These are phyloP conservation scores for Drosophila littoralis DNA, from an alignment of 1,140 invertebrate genomes.

Conservation along the genomic window DNA sequence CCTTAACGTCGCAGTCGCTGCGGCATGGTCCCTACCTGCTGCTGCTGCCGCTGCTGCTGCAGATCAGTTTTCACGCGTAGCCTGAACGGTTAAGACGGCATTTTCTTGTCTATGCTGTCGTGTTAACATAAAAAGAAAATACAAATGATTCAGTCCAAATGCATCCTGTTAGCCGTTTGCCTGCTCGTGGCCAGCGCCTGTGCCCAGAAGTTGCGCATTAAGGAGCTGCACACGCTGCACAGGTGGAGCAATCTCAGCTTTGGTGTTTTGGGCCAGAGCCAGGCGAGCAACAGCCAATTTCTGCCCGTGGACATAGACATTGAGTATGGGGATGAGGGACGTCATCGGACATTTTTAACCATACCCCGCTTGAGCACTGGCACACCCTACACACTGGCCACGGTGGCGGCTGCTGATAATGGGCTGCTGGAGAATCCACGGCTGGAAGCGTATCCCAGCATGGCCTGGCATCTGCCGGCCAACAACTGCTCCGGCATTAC, in stretches of 20 bases:
- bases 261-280: conserved; percentile 85
- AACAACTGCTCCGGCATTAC: conserved; percentile 85
- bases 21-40: conserved; percentile 33
- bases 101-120: conserved; percentile 19
- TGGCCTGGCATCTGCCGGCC: conserved; percentile 85
- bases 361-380: conserved; percentile 90
- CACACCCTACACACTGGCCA: conserved; percentile 88
- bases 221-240: conserved; percentile 71
- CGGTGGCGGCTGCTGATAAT: conserved; percentile 84
- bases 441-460: conserved; percentile 86
- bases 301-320: conserved; percentile 91
- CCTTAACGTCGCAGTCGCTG: not conserved
- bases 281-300: conserved; percentile 87
- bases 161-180: conserved; percentile 33
- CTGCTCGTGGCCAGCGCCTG: not conserved
- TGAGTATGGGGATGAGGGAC: conserved; percentile 85
- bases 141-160: conserved; percentile 17
- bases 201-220: conserved; percentile 48
- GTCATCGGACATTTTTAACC: conserved; percentile 87
- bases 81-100: conserved; percentile 54
- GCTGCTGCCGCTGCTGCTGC: conserved; percentile 4
- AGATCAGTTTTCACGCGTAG: conserved; percentile 55
- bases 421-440: conserved; percentile 62
- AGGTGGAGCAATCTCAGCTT: conserved; percentile 86
- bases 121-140: too few relatives aligned